These are phyloP conservation scores for Microctenopoma stevenorrisi DNA, from an alignment of 2,797 vertebrate genomes.

Conservation along the genomic window DNA sequence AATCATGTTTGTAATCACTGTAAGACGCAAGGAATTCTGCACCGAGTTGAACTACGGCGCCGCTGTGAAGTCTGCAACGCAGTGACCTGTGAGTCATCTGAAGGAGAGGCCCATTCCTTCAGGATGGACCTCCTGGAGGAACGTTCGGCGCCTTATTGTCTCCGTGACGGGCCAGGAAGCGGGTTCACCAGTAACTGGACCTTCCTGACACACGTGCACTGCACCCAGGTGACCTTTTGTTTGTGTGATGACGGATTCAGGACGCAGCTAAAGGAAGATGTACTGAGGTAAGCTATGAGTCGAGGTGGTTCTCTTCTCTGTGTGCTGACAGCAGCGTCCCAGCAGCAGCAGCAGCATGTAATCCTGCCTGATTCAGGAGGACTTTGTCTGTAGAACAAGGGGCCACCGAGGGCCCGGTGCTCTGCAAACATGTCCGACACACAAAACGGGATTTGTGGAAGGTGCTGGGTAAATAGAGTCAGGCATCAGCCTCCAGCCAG, in stretches of 20 bases:
- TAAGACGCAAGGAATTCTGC: not conserved
- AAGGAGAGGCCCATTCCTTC: too few relatives aligned
- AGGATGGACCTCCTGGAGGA: too few relatives aligned
- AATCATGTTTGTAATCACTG: slow-evolving; percentile 16
- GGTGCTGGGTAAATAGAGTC: slow-evolving; percentile 42
- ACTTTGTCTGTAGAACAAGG: slow-evolving; percentile 34
- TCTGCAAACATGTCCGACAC: slow-evolving; percentile 57
- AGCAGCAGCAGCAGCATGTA: slow-evolving; percentile 42
- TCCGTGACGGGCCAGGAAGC: too few relatives aligned
- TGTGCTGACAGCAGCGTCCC: slow-evolving; percentile 50
- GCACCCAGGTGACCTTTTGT: too few relatives aligned
- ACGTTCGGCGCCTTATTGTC: too few relatives aligned
- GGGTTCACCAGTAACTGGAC: too few relatives aligned
- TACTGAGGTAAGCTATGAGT: not conserved
- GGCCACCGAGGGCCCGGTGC: slow-evolving; percentile 53
- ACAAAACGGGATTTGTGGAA: slow-evolving; percentile 58
- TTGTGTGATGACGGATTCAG: not conserved
- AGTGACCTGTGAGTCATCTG: too few relatives aligned
- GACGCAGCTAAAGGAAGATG: not conserved
- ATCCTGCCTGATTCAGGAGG: slow-evolving; percentile 55
- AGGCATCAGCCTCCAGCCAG: slow-evolving; percentile 1
- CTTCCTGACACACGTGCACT: too few relatives aligned
- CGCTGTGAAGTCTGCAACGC: too few relatives aligned
- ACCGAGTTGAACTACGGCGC: too few relatives aligned
- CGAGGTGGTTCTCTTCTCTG: slow-evolving; percentile 15